A percentile compares a stretch with the other conserved stretches of the same genome.
These are phyloP conservation scores for Sebastes diploproa DNA, from an alignment of 2,797 vertebrate genomes.

Conservation along the genomic window DNA sequence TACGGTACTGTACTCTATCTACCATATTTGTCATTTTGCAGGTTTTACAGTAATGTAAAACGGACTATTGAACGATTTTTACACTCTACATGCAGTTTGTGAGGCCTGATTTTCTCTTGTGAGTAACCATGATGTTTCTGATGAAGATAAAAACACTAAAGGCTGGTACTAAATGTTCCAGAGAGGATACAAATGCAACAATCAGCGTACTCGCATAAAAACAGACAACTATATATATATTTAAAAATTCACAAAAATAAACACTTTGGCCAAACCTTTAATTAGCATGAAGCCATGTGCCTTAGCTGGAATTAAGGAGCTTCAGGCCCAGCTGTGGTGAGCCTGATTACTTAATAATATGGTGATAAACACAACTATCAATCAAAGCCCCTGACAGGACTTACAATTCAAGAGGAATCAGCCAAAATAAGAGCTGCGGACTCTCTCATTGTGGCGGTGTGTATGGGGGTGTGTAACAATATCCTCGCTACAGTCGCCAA, in stretches of 20 bases:
- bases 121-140: slow-evolving; percentile 6
- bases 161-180: slow-evolving; percentile 31
- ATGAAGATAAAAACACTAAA: slow-evolving; percentile 31
- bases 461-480: slow-evolving; percentile 56
- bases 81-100: neutral
- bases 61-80: neutral
- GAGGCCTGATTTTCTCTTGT: neutral
- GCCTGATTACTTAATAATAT: slow-evolving; percentile 86
- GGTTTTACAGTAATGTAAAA: slow-evolving; percentile 9
- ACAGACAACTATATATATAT: slow-evolving; percentile 57
- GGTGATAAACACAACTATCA: slow-evolving; percentile 84
- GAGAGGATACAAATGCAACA: slow-evolving; percentile 58
- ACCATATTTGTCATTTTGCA: slow-evolving; percentile 16
- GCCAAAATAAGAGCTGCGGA: slow-evolving; percentile 77
- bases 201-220: slow-evolving; percentile 62
- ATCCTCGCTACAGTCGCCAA: slow-evolving; percentile 57
- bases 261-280: slow-evolving; percentile 78
- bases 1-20: neutral
- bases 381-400: slow-evolving; percentile 80
- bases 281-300: slow-evolving; percentile 78
- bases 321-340: slow-evolving; percentile 75
- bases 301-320: slow-evolving; percentile 80
- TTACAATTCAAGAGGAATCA: slow-evolving; percentile 77
- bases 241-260: slow-evolving; percentile 75
- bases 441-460: slow-evolving; percentile 78